These are phyloP conservation scores for Imbricaverruca yamaguchii DNA, from an alignment of 2,888 invertebrate species.

Conservation along the genomic window DNA sequence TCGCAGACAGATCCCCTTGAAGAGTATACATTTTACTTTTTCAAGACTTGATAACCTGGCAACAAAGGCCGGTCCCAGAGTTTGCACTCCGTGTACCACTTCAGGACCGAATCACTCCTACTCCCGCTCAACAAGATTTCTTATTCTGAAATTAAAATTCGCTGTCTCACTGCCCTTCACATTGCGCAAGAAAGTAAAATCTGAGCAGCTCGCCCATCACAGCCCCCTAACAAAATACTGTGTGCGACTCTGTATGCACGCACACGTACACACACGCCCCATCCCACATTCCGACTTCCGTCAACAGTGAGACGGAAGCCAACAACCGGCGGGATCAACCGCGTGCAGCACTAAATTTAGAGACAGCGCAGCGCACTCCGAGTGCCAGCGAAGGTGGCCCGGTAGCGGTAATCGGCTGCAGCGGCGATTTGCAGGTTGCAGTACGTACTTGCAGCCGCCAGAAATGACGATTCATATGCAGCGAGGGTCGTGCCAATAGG, in stretches of 20 bases:
- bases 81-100: too few relatives aligned
- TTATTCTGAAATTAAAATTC: too few relatives aligned
- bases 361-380: background rate
- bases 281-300: background rate
- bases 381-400: background rate
- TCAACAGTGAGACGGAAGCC: background rate
- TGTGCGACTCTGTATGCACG: background rate
- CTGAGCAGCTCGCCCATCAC: too few relatives aligned
- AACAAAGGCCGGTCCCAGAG: too few relatives aligned
- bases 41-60: too few relatives aligned
- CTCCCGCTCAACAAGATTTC: too few relatives aligned
- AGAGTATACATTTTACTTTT: too few relatives aligned
- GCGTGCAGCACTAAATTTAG: background rate
- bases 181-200: too few relatives aligned
- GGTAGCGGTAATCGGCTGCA: background rate
- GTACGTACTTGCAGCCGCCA: background rate
- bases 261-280: background rate
- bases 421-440: constrained; percentile 5
- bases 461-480: constrained; percentile 19
- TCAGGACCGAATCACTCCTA: too few relatives aligned
- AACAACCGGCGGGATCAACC: background rate
- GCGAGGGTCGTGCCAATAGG: constrained; percentile 3
- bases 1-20: too few relatives aligned
- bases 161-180: too few relatives aligned
- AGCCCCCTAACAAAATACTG: too few relatives aligned